Conservation (phyloP, 2,888 invertebrate genomes). For the Macroteleia sp. region DNA sequence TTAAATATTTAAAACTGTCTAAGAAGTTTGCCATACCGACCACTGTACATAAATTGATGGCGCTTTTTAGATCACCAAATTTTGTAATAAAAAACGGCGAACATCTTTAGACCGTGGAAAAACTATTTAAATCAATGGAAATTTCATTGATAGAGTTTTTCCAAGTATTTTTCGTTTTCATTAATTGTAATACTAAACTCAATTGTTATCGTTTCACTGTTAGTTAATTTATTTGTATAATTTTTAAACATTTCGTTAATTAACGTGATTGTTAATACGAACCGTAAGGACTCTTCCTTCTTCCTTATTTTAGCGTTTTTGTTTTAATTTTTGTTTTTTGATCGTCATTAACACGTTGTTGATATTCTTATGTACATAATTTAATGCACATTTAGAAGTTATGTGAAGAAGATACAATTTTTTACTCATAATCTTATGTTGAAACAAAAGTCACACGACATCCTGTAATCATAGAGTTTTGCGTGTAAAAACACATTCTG, state of each 20-base stretch:
- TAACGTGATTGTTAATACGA: constrained; percentile 4
- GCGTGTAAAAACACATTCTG: constrained; percentile 50
- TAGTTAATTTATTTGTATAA: constrained; percentile 52
- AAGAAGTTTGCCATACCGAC: too few species aligned
- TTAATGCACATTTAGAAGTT: constrained; percentile 5
- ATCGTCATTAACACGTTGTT: constrained; percentile 64
- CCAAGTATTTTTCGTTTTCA: too few species aligned
- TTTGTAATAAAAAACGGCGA: too few species aligned
- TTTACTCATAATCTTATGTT: constrained; percentile 9
- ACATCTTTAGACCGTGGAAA: too few species aligned
- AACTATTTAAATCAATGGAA: too few species aligned
- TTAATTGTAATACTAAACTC: constrained; percentile 18
- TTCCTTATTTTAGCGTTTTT: too few species aligned
- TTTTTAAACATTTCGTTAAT: constrained; percentile 16
- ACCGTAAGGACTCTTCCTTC: background rate
- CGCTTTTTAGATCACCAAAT: too few species aligned
- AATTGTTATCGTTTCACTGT: constrained; percentile 36
- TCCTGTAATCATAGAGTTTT: constrained; percentile 40
- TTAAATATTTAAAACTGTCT: too few species aligned
- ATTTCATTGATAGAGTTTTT: too few species aligned
- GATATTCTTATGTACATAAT: constrained; percentile 43
- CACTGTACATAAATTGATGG: too few species aligned
- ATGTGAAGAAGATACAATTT: background rate
- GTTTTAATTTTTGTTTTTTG: constrained; percentile 21
- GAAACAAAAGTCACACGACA: too few species aligned